Evolutionary conservation across 2,888 invertebrate species (phyloP).

Genomic region (Cosmopolites sordidus): DNA sequence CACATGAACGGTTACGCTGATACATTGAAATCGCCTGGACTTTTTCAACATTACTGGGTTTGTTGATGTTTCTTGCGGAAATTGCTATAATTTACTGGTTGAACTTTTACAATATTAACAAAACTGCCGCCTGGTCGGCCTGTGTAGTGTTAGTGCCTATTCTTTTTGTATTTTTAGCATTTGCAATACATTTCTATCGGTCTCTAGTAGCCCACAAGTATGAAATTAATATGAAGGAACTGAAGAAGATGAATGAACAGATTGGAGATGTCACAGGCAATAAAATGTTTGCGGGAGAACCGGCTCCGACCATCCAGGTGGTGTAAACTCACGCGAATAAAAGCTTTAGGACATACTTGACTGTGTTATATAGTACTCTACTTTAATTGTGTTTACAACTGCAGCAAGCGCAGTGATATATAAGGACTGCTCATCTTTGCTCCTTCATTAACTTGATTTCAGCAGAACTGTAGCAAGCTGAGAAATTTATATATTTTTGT

Average conservation of each 20-base stretch:
- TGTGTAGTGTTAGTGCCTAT: slow-evolving; percentile 92
- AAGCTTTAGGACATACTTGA: slow-evolving; percentile 12
- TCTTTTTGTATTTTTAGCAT: slow-evolving; percentile 84
- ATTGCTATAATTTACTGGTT: slow-evolving; percentile 97
- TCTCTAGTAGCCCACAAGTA: slow-evolving; percentile 90
- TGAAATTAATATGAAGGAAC: slow-evolving; percentile 80
- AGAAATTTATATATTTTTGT: too few relatives aligned
- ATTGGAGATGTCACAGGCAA: slow-evolving; percentile 54
- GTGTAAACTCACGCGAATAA: slow-evolving; percentile 46
- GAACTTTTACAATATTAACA: slow-evolving; percentile 84
- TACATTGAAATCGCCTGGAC: slow-evolving; percentile 98
- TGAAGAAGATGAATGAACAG: slow-evolving; percentile 80
- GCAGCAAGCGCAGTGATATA: too few relatives aligned
- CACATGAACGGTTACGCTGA: slow-evolving; percentile 85
- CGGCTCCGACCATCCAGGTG: slow-evolving; percentile 51
- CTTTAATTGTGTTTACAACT: too few relatives aligned
- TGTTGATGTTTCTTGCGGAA: slow-evolving; percentile 89
- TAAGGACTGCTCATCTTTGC: too few relatives aligned
- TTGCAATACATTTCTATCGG: slow-evolving; percentile 93
- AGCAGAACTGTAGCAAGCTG: too few relatives aligned
- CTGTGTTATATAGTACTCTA: slow-evolving; percentile 20
- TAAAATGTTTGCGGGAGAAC: slow-evolving; percentile 57
- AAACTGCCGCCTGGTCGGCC: slow-evolving; percentile 80
- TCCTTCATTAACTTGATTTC: too few relatives aligned
- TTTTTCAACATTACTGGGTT: slow-evolving; percentile 90